Conservation (phyloP, 2,888 invertebrate species). For the Autographa pulchrina region DNA sequence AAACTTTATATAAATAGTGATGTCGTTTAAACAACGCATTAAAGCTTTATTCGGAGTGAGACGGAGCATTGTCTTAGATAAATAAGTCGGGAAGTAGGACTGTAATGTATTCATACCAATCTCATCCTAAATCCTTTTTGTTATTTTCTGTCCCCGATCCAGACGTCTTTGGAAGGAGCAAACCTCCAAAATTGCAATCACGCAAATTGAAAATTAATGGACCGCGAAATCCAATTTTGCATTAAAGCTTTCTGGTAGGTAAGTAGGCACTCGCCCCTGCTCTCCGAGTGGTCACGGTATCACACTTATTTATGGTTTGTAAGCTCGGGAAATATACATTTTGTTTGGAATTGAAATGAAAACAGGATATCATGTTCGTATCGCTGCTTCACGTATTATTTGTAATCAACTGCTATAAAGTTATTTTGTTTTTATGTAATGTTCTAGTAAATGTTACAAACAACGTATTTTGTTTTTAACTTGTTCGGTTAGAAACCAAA, state of each 20-base stretch:
- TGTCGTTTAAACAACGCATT: conserved; percentile 29
- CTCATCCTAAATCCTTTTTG: conserved; percentile 80
- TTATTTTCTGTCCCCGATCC: conserved; percentile 82
- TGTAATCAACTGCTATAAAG: neutral
- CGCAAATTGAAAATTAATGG: conserved; percentile 89
- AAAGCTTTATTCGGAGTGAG: conserved; percentile 30
- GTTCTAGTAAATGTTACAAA: neutral
- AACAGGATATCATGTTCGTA: conserved; percentile 14
- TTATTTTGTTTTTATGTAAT: neutral
- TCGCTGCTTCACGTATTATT: conserved; percentile 2
- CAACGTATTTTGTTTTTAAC: too few relatives aligned
- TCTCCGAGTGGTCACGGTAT: conserved; percentile 63
- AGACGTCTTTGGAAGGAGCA: conserved; percentile 82
- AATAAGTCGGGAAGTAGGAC: conserved; percentile 56
- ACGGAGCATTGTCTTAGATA: conserved; percentile 44
- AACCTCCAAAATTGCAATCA: conserved; percentile 89
- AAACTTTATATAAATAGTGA: conserved; percentile 13
- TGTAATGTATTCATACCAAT: conserved; percentile 82
- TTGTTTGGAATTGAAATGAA: conserved; percentile 23
- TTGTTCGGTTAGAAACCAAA: too few relatives aligned
- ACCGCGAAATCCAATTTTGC: conserved; percentile 88
- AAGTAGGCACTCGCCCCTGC: conserved; percentile 73
- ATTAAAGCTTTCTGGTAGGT: conserved; percentile 83
- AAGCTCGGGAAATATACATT: conserved; percentile 42
- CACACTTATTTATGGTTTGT: conserved; percentile 58